Conservation (phyloP, 2,888 invertebrate species). For the Amphipoea lucens region DNA sequence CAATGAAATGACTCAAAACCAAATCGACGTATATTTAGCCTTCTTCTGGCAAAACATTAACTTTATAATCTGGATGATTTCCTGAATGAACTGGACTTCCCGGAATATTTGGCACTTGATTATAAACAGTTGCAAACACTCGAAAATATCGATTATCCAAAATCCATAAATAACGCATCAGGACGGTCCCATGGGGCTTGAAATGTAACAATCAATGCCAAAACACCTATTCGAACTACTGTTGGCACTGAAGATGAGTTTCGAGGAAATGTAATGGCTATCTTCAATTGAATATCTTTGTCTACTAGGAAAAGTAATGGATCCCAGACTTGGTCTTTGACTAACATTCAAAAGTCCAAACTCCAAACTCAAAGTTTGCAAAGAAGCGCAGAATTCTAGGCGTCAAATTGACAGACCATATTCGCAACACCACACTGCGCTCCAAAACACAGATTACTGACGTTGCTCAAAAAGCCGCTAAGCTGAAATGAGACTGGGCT, state of each 20-base stretch:
- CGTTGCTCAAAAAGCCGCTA: neutral
- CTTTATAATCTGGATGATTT: constrained; percentile 29
- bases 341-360: neutral
- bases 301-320: neutral
- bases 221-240: constrained; percentile 4
- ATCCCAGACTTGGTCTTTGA: neutral
- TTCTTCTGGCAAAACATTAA: constrained; percentile 34
- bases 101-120: constrained; percentile 54
- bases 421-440: neutral
- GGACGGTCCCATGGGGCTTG: neutral
- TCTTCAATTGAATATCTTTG: neutral
- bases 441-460: neutral
- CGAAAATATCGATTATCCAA: constrained; percentile 47
- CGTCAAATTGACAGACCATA: neutral
- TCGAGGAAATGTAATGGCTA: neutral
- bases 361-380: neutral
- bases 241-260: constrained; percentile 3
- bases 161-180: constrained; percentile 4
- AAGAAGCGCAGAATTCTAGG: too few species aligned
- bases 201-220: constrained; percentile 12
- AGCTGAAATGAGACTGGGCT: neutral
- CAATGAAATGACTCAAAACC: constrained; percentile 40
- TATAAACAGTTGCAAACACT: constrained; percentile 41
- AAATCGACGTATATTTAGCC: neutral
- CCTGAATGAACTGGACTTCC: constrained; percentile 40